Percentiles rank a stretch among this genome's conserved stretches.
These are phyloP conservation scores for Cetonia aurata DNA, from an alignment of 2,888 invertebrate species.

Conservation along the genomic window DNA sequence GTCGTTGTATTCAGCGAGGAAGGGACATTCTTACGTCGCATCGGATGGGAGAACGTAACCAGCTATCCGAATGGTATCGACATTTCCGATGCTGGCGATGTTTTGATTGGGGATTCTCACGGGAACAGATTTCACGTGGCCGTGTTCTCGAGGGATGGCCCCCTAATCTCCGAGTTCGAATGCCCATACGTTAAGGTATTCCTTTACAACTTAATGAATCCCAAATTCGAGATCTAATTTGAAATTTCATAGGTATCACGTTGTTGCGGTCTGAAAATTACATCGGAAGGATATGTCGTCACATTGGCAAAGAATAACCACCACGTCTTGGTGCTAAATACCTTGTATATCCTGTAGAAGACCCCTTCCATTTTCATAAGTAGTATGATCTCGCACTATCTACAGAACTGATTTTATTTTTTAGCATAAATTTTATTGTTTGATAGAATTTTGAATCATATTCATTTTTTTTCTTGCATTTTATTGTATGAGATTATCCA, in stretches of 20 bases:
- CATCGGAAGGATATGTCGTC: constrained; percentile 95
- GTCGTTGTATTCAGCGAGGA: constrained; percentile 96
- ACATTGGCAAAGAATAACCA: constrained; percentile 99
- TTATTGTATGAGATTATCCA: constrained; percentile 52
- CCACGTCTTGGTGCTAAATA: constrained; percentile 96
- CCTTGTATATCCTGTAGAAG: constrained; percentile 91
- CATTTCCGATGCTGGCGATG: constrained; percentile 96
- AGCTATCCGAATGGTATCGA: constrained; percentile 99
- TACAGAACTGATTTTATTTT: constrained; percentile 66
- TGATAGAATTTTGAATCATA: constrained; percentile 47
- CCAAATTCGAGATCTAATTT: not conserved
- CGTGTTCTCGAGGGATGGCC: constrained; percentile 91
- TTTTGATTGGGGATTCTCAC: constrained; percentile 96
- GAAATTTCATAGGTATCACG: constrained; percentile 86
- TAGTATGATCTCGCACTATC: constrained; percentile 66
- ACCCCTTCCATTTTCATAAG: constrained; percentile 63
- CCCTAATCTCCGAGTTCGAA: constrained; percentile 91
- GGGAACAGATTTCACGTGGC: constrained; percentile 98
- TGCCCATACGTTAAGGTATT: constrained; percentile 96
- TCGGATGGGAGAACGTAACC: constrained; percentile 95
- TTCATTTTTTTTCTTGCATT: constrained; percentile 48
- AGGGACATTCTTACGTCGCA: constrained; percentile 91
- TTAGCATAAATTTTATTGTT: constrained; percentile 51
- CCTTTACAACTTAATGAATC: constrained; percentile 33
- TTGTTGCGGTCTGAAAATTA: constrained; percentile 97